Base-by-base conservation (phyloP, 2,113 vertebrate species). In the Nycticebus coucang region DNA sequence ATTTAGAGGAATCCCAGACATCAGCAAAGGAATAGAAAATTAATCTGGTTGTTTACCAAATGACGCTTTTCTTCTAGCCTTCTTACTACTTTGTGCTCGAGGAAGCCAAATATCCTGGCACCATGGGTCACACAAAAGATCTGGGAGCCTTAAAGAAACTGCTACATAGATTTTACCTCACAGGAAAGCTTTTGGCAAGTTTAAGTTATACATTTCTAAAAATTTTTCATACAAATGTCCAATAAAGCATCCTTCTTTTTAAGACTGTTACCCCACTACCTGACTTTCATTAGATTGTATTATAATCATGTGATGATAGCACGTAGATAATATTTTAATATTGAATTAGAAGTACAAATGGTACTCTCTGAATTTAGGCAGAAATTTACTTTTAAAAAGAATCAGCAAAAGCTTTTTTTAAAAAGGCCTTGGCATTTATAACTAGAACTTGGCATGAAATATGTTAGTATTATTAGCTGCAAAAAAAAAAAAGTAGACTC, bases 1-100 rank as follows among this genome's bases (percentile, higher is more conserved):
- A 74, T 96, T 97, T 79, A 35, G 28, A 92, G 30, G 78, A 87
- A 77, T 92, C 95, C 96, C 57, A 96, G 96, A 89, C 60, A 82
- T 95, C 66, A 97, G 30, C 93, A 94, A 97, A 95, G 4, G 89
- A 89, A 59, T 33, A 64, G 0, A 50, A 97, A 97, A 91, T 94
- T 96, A 96, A 97, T 96, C 80, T 94, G 26, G 57, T 95, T 97
- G 10, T 91, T 97, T 97, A 94, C 87, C 37, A 90, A 97, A 94
- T 89, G 91, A 80, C 92, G 7, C 53, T 93, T 97, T 83, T 71
- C 53, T 55, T 41, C 94, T 92, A 75, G 22, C 33, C 74, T 93
- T 82, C 18, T 94, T 62, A 88, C 57, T 95, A 95, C 79, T 94
- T 7, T 94, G 35, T 89, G 50, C 72, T 87, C 60, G 72, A 57